Evolutionary conservation across 2,888 invertebrate genomes (phyloP).

Genomic region (Alentia gelatinosa): DNA sequence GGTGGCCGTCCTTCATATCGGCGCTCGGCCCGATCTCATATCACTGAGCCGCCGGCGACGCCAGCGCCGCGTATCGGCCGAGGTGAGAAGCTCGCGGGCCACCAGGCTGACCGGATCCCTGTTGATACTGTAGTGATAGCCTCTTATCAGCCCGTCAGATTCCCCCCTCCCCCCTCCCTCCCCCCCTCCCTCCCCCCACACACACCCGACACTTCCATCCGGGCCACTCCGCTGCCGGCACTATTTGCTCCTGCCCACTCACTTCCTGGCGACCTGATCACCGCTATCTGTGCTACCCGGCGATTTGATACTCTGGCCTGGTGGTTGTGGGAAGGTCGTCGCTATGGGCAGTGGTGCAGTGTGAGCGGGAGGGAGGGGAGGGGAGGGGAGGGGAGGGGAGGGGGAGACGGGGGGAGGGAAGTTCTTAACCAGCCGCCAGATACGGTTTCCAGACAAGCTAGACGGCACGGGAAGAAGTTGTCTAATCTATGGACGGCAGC

Average conservation of each 20-base stretch:
- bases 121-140: conserved; percentile 3
- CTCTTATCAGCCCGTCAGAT: neutral
- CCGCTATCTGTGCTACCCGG: neutral
- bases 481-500: neutral
- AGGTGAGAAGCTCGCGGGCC: too few species aligned
- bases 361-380: neutral
- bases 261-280: conserved; percentile 22
- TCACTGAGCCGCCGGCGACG: neutral
- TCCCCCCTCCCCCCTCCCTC: neutral
- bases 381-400: neutral
- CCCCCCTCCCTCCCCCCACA: neutral
- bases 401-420: neutral
- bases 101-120: too few species aligned
- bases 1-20: neutral
- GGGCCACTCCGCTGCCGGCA: neutral
- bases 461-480: neutral
- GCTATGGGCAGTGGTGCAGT: too few species aligned
- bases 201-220: too few species aligned
- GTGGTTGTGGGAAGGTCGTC: neutral
- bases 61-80: too few species aligned
- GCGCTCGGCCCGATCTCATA: neutral
- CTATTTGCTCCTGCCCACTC: conserved; percentile 21
- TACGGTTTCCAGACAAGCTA: neutral
- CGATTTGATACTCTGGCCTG: neutral
- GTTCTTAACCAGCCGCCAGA: neutral